Evolutionary conservation across 2,888 invertebrate genomes (phyloP).

Genomic region (Ophioninae sp.): DNA sequence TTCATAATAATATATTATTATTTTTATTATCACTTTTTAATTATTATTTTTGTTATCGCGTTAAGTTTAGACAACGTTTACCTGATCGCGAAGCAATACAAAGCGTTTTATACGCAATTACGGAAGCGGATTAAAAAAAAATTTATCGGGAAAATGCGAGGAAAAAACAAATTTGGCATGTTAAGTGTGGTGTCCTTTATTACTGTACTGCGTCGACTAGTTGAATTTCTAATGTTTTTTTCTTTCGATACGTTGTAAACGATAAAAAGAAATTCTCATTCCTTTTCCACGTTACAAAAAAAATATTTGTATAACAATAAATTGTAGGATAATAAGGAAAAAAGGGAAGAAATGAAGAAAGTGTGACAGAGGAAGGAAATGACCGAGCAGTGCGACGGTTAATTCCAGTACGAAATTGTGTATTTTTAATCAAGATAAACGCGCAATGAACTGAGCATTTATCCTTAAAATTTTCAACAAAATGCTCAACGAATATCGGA

Average conservation of each 20-base stretch:
- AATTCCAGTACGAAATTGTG: conserved; percentile 54
- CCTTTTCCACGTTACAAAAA: conserved; percentile 65
- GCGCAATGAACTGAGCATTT: not conserved
- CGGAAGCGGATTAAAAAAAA: conserved; percentile 52
- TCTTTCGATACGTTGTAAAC: conserved; percentile 74
- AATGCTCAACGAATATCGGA: conserved; percentile 18
- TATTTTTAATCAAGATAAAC: conserved; percentile 35
- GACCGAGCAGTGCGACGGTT: conserved; percentile 72
- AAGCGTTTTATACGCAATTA: conserved; percentile 72
- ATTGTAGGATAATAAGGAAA: conserved; percentile 68
- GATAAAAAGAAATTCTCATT: conserved; percentile 66
- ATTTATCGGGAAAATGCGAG: conserved; percentile 50
- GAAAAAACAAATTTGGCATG: conserved; percentile 65
- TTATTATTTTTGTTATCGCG: conserved; percentile 59
- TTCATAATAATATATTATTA: not conserved
- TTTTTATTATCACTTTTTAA: not conserved
- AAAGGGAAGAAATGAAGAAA: conserved; percentile 22
- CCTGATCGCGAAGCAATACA: conserved; percentile 79
- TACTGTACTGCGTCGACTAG: conserved; percentile 75
- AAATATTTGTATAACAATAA: conserved; percentile 69
- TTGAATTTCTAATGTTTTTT: conserved; percentile 76
- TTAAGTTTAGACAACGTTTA: conserved; percentile 76
- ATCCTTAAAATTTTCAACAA: not conserved
- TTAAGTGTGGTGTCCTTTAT: conserved; percentile 75
- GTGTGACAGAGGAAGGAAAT: conserved; percentile 64